phyloP scores from a whole-genome alignment of 2,113 vertebrate species.

The Diadophis punctatus region DNA sequence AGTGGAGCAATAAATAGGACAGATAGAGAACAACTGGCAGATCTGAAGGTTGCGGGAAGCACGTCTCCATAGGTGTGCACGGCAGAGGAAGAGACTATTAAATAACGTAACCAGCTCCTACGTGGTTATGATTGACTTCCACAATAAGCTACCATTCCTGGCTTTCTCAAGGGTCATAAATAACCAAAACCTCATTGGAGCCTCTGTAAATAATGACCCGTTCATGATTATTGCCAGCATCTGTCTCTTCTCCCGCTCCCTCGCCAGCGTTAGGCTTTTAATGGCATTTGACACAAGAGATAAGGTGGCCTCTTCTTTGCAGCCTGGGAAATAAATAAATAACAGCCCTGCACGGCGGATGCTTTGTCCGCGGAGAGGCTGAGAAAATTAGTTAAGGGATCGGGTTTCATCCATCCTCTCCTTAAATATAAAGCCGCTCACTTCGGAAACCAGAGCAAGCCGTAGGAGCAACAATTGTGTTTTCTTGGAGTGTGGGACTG shows the following conservation, averaged over 20 bases:
- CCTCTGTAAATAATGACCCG: constrained; percentile 54
- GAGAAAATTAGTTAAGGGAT: constrained; percentile 53
- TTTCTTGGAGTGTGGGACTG: neutral
- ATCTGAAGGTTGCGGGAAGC: neutral
- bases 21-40: no score
- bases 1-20: neutral
- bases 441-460: accelerated
- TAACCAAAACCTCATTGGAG: constrained; percentile 43
- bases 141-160: neutral
- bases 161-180: constrained; percentile 45
- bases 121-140: neutral
- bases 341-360: constrained; percentile 39
- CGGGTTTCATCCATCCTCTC: constrained; percentile 7
- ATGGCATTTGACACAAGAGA: constrained; percentile 63
- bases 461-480: neutral
- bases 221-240: constrained; percentile 57
- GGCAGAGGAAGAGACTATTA: constrained; percentile 13
- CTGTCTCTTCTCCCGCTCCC: constrained; percentile 6
- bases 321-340: constrained; percentile 56
- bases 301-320: constrained; percentile 43
- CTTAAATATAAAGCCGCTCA: constrained; percentile 45
- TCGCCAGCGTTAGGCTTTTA: constrained; percentile 28
- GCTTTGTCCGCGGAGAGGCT: constrained; percentile 18
- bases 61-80: neutral
- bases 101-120: neutral